Evolutionary conservation across 1,140 invertebrate species (phyloP), one percentile per base, ranked within the genome.

Genomic region (Dendrolimus kikuchii): DNA sequence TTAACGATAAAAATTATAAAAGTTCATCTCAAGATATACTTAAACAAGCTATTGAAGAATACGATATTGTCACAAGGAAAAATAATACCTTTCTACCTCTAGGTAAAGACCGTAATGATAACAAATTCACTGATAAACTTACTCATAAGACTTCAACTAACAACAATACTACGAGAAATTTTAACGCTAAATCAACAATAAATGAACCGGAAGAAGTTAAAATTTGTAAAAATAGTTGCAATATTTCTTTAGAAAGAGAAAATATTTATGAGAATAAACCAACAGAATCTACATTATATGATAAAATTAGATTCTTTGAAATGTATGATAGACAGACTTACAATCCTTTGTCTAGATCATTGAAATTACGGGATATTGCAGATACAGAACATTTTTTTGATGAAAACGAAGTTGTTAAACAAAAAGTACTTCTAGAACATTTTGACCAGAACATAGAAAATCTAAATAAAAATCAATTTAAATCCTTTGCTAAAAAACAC

Each of bases 221-320:
- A 23, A 23, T 23, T 23, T 23, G 23, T 23, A 23, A 23, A 23
- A 23, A 23, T 23, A 23, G 23, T 23, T 23, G 23, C 23, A 23
- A 3, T 23, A 23, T 23, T 23, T 23, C 23, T 23, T 23, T 23
- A 2, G 3, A 23, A 23, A 23, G 23, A 23, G 23, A 23, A 23
- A 43, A 51, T 23, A 42, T 9, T 9, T 9, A 42, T 6, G 10
- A 51, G 49, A 4, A 56, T 46, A 48, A 23, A 23, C 23, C 8
- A 8, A 23, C 42, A 36, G 52, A 51, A 46, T 47, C 41, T 9
- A 73, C 68, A 6, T 37, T 50, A 23, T 61, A 74, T 40, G 79
- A 85, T 48, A 79, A 64, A 62, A 71, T 85, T 50, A 82, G 74
- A 40, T 82, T 85, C 58, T 85, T 85, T 57, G 79, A 85, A 64